These are phyloP conservation scores for Bombyx huttoni DNA, from an alignment of 2,888 invertebrate species.

Conservation along the genomic window DNA sequence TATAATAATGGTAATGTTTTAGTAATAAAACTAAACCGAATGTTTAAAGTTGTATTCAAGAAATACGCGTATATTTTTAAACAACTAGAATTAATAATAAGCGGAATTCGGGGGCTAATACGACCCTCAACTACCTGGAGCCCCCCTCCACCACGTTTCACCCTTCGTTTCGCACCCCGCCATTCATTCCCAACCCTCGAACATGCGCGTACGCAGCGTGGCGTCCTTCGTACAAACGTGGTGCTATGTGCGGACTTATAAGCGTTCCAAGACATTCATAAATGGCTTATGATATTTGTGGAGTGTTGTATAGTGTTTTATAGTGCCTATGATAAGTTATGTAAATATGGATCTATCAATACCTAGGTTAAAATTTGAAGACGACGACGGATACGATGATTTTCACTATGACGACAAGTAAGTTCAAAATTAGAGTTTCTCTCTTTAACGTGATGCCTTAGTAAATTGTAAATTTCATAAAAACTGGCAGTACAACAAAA, in stretches of 20 bases:
- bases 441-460: no score
- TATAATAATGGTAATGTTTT: no score
- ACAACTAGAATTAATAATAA: constrained; percentile 25
- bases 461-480: no score
- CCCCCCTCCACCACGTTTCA: constrained; percentile 8
- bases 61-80: constrained; percentile 18
- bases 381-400: constrained; percentile 39
- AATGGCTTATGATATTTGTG: constrained; percentile 24
- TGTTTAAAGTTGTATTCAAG: background rate
- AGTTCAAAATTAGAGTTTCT: constrained; percentile 10
- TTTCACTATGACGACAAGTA: constrained; percentile 21
- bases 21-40: no score
- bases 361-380: constrained; percentile 45
- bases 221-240: constrained; percentile 9
- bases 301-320: constrained; percentile 18
- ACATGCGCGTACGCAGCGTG: constrained; percentile 43
- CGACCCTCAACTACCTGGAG: constrained; percentile 50
- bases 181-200: constrained; percentile 40
- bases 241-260: background rate
- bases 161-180: constrained; percentile 10
- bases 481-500: no score
- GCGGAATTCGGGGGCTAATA: constrained; percentile 37
- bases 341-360: constrained; percentile 54
- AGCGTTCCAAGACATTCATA: constrained; percentile 1
- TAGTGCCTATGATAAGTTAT: constrained; percentile 18